Evolutionary conservation across 2,113 vertebrate species (phyloP), one percentile per base, ranked within the genome.

Genomic region (Panthera tigris): DNA sequence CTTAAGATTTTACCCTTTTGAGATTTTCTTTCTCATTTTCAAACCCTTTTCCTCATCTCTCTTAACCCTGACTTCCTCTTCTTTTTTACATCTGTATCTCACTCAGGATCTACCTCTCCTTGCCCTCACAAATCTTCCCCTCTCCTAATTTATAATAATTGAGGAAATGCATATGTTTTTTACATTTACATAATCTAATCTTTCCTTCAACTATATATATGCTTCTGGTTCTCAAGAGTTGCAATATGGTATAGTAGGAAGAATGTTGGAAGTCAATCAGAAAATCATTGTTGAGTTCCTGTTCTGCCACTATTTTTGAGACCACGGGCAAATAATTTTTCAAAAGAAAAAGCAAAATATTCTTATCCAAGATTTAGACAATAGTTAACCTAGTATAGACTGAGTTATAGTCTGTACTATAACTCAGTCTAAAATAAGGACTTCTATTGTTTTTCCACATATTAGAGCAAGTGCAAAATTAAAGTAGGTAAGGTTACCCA

Each of bases 341-440:
- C 39, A 65, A 68, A 92, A 87, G 25, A 69, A 76, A 94, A 82
- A 68, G 31, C 39, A 61, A 89, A 95, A 83, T 29, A 36, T 36
- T 39, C 50, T 87, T 85, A 45, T n/a, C 52, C 21, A 95, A 88
- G 79, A 92, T 61, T 96, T 66, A 86, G 31, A 81, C 18, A 93
- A 68, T 0, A 91, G 63, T 13, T 57, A 93, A 48, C 21, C 73
- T 82, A 68, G 11, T 83, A 39, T 48, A 57, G 15, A 25, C 68
- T 74, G 23, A 74, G 57, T 61, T 61, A 23, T 61, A 61, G 9
- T 50, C 39, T 39, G 39, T 39, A 39, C 39, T 27, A 45, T 29
- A 74, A 25, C 73, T 84, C 50, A 65, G 18, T 41, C 86, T 21
- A 66, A 29, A 93, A 27, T 39, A 85, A 29, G n/a, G 55, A 48